A percentile compares a stretch with the other conserved stretches of the same genome.
phyloP scores from a whole-genome alignment of 2,797 vertebrate genomes.

The Neopelma chrysocephalum region DNA sequence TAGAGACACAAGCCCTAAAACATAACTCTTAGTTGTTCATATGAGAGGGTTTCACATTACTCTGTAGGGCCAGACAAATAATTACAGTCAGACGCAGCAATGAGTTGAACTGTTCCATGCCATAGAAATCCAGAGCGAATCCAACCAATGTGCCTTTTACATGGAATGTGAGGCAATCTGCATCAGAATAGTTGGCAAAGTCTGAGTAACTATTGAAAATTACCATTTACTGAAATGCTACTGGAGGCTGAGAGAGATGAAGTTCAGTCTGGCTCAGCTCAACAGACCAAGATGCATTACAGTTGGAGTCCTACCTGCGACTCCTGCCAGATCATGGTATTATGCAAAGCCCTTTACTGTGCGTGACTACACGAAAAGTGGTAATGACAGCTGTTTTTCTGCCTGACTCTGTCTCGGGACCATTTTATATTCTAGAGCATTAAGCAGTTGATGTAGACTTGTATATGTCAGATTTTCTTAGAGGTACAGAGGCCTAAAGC shows the following conservation, averaged over 20 bases:
- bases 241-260: not conserved
- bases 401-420: not conserved
- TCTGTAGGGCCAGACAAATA: not conserved
- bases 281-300: not conserved
- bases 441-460: not conserved
- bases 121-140: conserved; percentile 6
- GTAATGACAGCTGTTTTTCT: not conserved
- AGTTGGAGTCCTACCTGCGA: conserved; percentile 1
- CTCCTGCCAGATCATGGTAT: not conserved
- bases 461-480: not conserved
- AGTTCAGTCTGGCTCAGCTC: not conserved
- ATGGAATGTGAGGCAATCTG: not conserved
- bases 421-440: not conserved
- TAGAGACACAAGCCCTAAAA: not conserved
- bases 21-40: not conserved
- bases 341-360: not conserved
- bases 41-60: conserved; percentile 19
- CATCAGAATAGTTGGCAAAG: conserved; percentile 24
- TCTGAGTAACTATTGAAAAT: not conserved
- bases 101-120: not conserved
- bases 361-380: not conserved
- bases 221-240: conserved; percentile 25
- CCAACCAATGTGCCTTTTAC: not conserved
- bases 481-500: not conserved
- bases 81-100: not conserved